Percentiles rank a stretch among this genome's conserved stretches.
Evolutionary conservation across 2,113 vertebrate genomes (phyloP).

Genomic region (Diphyllodes magnificus): DNA sequence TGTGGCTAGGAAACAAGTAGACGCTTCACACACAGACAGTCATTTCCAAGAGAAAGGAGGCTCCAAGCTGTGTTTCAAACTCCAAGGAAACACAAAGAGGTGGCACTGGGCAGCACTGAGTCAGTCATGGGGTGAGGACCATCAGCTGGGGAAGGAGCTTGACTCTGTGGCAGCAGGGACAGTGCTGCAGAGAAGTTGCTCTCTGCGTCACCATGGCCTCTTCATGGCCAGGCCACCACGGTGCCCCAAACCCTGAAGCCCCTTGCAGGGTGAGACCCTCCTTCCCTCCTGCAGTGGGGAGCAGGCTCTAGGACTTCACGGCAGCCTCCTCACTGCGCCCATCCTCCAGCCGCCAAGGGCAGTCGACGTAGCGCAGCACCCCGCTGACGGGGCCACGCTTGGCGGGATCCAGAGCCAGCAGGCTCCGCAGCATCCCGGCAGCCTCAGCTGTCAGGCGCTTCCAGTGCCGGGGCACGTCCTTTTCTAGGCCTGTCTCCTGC

Average conservation of each 20-base stretch:
- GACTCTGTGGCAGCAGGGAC: neutral
- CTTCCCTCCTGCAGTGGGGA: neutral
- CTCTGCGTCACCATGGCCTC: neutral
- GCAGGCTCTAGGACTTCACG: neutral
- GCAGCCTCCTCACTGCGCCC: neutral
- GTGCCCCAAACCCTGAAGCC: neutral
- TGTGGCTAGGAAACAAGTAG: neutral
- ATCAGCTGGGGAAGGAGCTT: neutral
- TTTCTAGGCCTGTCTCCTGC: slow-evolving; percentile 65
- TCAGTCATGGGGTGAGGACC: neutral
- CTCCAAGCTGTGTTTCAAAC: neutral
- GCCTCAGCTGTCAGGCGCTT: slow-evolving; percentile 77
- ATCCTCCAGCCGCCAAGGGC: slow-evolving; percentile 52
- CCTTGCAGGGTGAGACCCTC: neutral
- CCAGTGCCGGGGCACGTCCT: slow-evolving; percentile 83
- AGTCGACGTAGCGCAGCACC: slow-evolving; percentile 67
- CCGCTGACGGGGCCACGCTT: slow-evolving; percentile 71
- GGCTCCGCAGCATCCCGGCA: slow-evolving; percentile 79
- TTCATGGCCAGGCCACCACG: fast-evolving
- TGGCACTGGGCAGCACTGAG: neutral
- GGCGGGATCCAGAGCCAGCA: slow-evolving; percentile 77
- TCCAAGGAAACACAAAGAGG: neutral
- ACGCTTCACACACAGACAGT: fast-evolving
- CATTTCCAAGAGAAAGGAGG: neutral
- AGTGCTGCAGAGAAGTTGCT: neutral